Evolutionary conservation across 2,888 invertebrate genomes (phyloP), one percentile per base, ranked within the genome.

Genomic region (Philaethria dido): DNA sequence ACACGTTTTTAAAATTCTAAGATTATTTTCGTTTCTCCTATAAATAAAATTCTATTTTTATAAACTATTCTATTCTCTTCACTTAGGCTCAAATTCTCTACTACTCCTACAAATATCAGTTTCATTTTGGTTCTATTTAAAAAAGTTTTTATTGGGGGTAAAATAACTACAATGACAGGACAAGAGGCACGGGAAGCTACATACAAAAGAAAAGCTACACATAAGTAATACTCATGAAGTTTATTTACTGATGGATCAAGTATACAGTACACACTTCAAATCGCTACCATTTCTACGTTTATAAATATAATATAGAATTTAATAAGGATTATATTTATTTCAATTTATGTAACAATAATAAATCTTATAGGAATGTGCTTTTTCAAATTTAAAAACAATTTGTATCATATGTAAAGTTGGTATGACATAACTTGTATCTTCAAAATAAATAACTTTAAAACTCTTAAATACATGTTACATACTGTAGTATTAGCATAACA

Each of bases 321-420:
- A 48, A 68, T 63, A 65, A 62, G 69, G 64, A 68, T 69, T 73
- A 72, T 64, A 68, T 45, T 57, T 72, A 66, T 62, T 66, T 72
- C 52, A 72, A 57, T 74, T 73, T 72, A 62, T 60, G 69, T 72
- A 74, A 73, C 72, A 74, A 73, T 69, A 75, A 71, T 69, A 69
- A 69, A 73, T 71, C 66, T 72, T 70, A 70, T 68, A 75, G 77
- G 77, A 77, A 77, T 77, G 77, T 77, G 73, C 66, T 73, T 72
- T 61, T 59, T 55, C 36, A 69, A 68, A 71, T 66, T 60, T 65
- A 44, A 29, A 62, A 62, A 59, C 48, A 69, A 63, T 63, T 66
- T 59, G 47, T 54, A 22, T 68, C 50, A 39, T 67, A 62, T 63
- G 72, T 66, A 69, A 73, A 64, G 70, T 67, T 64, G 64, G 57